Conservation (phyloP, 2,113 vertebrate genomes). For the Barbus barbus region DNA sequence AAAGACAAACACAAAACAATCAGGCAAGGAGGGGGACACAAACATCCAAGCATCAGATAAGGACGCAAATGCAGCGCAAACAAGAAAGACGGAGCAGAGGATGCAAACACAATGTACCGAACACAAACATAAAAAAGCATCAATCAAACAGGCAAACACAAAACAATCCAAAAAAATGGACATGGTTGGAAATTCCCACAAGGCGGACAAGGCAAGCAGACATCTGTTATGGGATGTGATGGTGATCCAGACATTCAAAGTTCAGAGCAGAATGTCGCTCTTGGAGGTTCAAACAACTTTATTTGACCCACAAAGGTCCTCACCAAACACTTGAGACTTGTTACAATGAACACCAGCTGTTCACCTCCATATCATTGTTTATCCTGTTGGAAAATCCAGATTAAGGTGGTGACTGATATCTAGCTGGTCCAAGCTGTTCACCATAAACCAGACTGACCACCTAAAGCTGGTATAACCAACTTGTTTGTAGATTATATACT, state of each 20-base stretch:
- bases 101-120: conserved; percentile 22
- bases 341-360: not conserved
- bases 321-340: not conserved
- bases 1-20: conserved; percentile 49
- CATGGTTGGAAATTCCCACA: conserved; percentile 8
- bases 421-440: not conserved
- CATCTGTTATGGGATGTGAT: conserved; percentile 39
- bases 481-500: not conserved
- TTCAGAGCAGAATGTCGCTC: not conserved
- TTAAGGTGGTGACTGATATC: not conserved
- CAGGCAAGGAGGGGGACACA: conserved; percentile 49
- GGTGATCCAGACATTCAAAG: conserved; percentile 21
- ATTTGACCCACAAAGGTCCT: not conserved
- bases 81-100: conserved; percentile 8
- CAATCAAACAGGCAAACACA: conserved; percentile 35
- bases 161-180: conserved; percentile 23
- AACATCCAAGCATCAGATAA: conserved; percentile 37
- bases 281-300: not conserved
- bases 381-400: not conserved
- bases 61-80: conserved; percentile 38
- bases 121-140: conserved; percentile 22
- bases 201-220: conserved; percentile 44
- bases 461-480: not conserved
- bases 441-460: not conserved
- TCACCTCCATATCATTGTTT: not conserved